Evolutionary conservation across 2,113 vertebrate species (phyloP).

Genomic region (Triplophysa rosa): DNA sequence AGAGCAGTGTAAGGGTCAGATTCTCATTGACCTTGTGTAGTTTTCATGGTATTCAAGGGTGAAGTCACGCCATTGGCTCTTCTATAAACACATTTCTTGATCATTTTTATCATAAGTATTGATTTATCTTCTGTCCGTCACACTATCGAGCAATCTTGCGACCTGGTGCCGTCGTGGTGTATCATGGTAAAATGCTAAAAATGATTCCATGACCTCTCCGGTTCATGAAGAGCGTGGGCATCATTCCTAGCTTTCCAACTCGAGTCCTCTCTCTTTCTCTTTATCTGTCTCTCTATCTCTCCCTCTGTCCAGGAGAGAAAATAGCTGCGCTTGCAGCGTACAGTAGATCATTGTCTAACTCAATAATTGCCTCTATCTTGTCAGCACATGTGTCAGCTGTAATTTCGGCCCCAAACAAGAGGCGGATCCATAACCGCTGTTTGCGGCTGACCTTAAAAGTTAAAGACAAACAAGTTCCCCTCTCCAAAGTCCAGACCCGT

Average conservation of each 20-base stretch:
- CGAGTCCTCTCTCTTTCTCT: background rate
- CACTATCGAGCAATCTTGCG: too few relatives aligned
- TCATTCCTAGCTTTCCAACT: conserved; percentile 1
- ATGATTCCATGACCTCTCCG: background rate
- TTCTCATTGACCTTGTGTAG: too few relatives aligned
- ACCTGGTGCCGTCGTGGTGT: too few relatives aligned
- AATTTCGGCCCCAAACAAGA: conserved; percentile 47
- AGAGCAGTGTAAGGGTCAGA: too few relatives aligned
- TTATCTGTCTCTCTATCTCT: background rate
- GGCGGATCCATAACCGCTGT: conserved; percentile 41
- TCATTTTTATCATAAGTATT: too few relatives aligned
- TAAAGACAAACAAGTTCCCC: conserved; percentile 30
- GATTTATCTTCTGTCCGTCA: too few relatives aligned
- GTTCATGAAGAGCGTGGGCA: background rate
- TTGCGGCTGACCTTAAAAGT: conserved; percentile 42
- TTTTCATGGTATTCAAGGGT: too few relatives aligned
- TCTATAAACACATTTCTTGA: too few relatives aligned
- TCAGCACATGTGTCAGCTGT: conserved; percentile 54
- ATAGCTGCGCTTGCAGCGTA: conserved; percentile 16
- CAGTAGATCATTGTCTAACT: conserved; percentile 49
- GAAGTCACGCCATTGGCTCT: too few relatives aligned
- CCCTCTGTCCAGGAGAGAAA: conserved; percentile 5
- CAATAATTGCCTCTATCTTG: conserved; percentile 50
- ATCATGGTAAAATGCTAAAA: too few relatives aligned
- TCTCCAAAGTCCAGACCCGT: conserved; percentile 21